Evolutionary conservation across 2,888 invertebrate genomes (phyloP), one percentile per base, ranked within the genome.

Genomic region (Philhelius pedissequus): DNA sequence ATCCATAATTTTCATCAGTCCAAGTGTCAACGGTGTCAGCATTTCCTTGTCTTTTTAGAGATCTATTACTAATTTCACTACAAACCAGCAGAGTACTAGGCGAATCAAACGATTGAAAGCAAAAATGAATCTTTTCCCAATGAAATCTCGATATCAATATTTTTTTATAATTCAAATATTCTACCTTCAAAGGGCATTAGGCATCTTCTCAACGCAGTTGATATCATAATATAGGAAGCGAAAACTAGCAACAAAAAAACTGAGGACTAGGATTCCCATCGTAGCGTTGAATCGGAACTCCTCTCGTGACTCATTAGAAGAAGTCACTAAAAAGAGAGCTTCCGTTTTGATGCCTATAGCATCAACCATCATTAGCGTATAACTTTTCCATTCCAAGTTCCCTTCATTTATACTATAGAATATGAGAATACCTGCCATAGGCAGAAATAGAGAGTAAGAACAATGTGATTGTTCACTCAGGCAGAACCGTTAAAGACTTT

Each of bases 311-410:
- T 83, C 74, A 70, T 79, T 83, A 84, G 80, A 68, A 48, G 25
- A 27, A 69, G 58, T 64, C 35, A 80, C 75, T 80, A 40, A 40
- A 38, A 22, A 25, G 15, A 13, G n/a, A 64, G 68, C 54, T 84
- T 80, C 71, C 84, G 70, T 70, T 80, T 45, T 27, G 8, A 18
- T 70, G 22, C 27, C 40, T 50, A 13, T 48, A 79, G 75, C 71
- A 77, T 52, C 69, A 35, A 64, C 68, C 84, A 71, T 84, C 84
- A 84, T 84, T 84, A 84, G 80, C 71, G 80, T 84, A n/a, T n/a
- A 79, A 80, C 62, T 84, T 71, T 75, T 84, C 43, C 66, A 75
- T 80, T 84, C 66, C 66, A 52, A 79, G 75, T 75, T 75, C 64
- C 64, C 75, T 56, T 18, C 18, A 1, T 15, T 18, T 45, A 48